Evolutionary conservation across 2,113 vertebrate species (phyloP), one percentile per base, ranked within the genome.

Genomic region (Ploceus nigricollis): DNA sequence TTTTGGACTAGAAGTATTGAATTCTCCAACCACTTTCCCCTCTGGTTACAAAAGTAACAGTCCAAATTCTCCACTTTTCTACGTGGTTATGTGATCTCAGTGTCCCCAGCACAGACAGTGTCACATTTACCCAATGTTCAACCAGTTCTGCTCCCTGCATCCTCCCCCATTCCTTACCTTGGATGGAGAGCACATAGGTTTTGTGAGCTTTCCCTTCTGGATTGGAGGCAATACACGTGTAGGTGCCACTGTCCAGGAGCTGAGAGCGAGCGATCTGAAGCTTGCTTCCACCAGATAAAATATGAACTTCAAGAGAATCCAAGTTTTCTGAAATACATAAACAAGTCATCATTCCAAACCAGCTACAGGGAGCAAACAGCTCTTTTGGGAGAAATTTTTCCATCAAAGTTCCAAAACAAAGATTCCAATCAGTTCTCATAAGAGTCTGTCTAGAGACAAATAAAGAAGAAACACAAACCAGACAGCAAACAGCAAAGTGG

Each of bases 221-320:
- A 16, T 99, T 99, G 83, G 99, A 99, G 33, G 99, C 99, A 93
- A 99, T 77, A 85, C 99, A 99, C 0, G 94, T 99, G 84, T 99
- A 99, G 48, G 97, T 98, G 75, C 98, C 99, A 37, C 98, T 98
- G 83, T 99, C 99, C 25, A 98, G 98, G 68, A 96, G 97, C 96
- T 99, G 98, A 35, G 98, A 98, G n/a, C 98, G 98, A 65, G 98
- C 95, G 17, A 99, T 99, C 96, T 99, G 99, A 93, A 99, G 97
- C 96, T 98, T 99, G 87, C 98, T 98, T 69, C 99, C 99, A 64
- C 99, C 99, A 42, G 99, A 99, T 91, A 99, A 98, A 97, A 99
- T 98, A 96, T 98, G 98, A 97, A 99, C 97, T 93, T 99, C 99
- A 85, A 99, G 97, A 72, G 98, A 99, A 79, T 98, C 98, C 1